A percentile compares a stretch with the other conserved stretches of the same genome.
Evolutionary conservation across 1,140 invertebrate species (phyloP).

Genomic region (Colletes gigas): DNA sequence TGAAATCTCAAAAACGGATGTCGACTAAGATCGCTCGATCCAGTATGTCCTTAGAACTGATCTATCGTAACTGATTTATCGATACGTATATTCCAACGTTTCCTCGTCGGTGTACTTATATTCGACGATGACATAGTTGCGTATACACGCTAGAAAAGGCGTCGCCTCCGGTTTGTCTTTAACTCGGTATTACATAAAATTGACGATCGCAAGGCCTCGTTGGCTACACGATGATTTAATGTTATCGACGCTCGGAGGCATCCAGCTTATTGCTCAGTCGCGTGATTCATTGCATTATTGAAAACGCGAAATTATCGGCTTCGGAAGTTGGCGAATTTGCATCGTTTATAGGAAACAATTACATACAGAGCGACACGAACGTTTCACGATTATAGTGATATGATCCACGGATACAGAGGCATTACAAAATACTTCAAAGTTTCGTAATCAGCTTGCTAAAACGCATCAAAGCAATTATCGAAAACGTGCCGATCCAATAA

Average conservation of each 20-base stretch:
- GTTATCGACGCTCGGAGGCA: not conserved
- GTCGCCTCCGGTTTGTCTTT: conserved; percentile 19
- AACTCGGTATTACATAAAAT: conserved; percentile 24
- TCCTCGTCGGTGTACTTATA: not conserved
- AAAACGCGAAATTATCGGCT: not conserved
- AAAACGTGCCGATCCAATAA: no score
- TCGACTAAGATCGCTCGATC: no score
- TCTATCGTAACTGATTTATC: no score
- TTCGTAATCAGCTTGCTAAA: no score
- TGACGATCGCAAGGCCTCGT: conserved; percentile 10
- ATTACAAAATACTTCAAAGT: no score
- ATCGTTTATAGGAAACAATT: not conserved
- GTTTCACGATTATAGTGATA: not conserved
- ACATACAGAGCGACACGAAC: not conserved
- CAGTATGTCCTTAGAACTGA: no score
- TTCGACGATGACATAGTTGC: conserved; percentile 53
- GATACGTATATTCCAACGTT: not conserved
- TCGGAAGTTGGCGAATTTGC: not conserved
- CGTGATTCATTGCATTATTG: conserved; percentile 26
- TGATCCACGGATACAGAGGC: no score
- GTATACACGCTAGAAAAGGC: not conserved
- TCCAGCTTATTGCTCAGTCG: not conserved
- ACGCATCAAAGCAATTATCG: no score
- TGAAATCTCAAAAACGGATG: no score
- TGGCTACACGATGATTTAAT: conserved; percentile 15